Evolutionary conservation across 2,797 vertebrate species (phyloP), one percentile per base, ranked within the genome.

Genomic region (Malurus leucopterus): DNA sequence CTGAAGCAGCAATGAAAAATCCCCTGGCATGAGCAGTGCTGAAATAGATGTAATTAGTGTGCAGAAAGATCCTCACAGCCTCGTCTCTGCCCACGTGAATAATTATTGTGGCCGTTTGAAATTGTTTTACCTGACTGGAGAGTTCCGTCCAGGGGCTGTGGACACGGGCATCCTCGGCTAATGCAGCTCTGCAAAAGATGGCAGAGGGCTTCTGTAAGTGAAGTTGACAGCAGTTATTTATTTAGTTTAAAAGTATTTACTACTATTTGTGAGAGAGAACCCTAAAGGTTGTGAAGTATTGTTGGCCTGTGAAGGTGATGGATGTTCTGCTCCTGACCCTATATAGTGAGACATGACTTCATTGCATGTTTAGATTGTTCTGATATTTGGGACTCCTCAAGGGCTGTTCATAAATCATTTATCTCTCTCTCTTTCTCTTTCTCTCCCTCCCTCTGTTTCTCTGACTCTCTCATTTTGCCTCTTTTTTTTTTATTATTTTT

Each of bases 321-420:
- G 96, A 98, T 98, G 96, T 95, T 96, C 95, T 93, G 86, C 95
- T 96, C 89, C 96, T 98, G 97, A 98, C 97, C 97, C 96, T 96
- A 96, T 96, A 97, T 96, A 96, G 96, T 97, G 97, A 98, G 98
- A 98, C 97, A 97, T 97, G 97, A 97, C 97, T 97, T 98, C 97
- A 97, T 98, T 97, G 97, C 97, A 97, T 98, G 97, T 97, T 97
- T 97, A 97, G 97, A 97, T 98, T 97, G 97, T 97, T 97, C 96
- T 97, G 96, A 98, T 98, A 97, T 98, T 98, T 97, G 96, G 96
- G 96, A 97, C 97, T 97, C 97, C 97, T 97, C 96, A 95, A 98
- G 97, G 96, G 96, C 97, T 97, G 96, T 97, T 98, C 98, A 98
- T 98, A 98, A 98, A 98, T 98, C 98, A 98, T 97, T 96, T 98